Percentiles rank a stretch among this genome's conserved stretches.
These are phyloP conservation scores for Calypte anna DNA, from an alignment of 2,113 vertebrate species.

Conservation along the genomic window DNA sequence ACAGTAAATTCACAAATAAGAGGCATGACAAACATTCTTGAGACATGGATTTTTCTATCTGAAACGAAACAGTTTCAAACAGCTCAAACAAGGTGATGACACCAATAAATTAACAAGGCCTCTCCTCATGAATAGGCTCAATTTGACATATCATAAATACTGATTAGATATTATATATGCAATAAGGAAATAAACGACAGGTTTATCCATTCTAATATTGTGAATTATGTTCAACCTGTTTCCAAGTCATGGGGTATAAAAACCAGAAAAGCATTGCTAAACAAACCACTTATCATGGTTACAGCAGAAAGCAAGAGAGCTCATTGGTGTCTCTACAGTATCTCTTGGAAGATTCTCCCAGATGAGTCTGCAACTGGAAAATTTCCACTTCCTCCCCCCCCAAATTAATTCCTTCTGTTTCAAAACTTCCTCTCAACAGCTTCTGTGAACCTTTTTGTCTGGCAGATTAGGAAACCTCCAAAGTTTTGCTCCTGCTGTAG, in stretches of 20 bases:
- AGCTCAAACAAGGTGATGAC: slow-evolving; percentile 17
- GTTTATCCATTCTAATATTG: neutral
- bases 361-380: neutral
- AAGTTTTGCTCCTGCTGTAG: neutral
- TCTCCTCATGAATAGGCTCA: neutral
- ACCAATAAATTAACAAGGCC: slow-evolving; percentile 29
- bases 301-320: neutral
- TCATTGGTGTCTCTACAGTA: neutral
- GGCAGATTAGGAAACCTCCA: neutral
- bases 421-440: neutral
- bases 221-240: neutral
- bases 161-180: neutral
- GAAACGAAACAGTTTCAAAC: slow-evolving; percentile 8
- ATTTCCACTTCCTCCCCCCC: neutral
- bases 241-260: neutral
- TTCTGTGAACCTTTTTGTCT: neutral
- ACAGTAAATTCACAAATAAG: neutral
- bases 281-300: rapidly evolving
- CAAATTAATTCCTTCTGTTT: neutral
- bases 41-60: neutral
- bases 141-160: slow-evolving; percentile 18
- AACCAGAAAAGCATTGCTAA: neutral
- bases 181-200: neutral
- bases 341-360: neutral
- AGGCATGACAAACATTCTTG: neutral